A percentile compares a stretch with the other conserved stretches of the same genome.
These are phyloP conservation scores for Bambusicola thoracicus DNA, from an alignment of 2,113 vertebrate genomes.

Conservation along the genomic window DNA sequence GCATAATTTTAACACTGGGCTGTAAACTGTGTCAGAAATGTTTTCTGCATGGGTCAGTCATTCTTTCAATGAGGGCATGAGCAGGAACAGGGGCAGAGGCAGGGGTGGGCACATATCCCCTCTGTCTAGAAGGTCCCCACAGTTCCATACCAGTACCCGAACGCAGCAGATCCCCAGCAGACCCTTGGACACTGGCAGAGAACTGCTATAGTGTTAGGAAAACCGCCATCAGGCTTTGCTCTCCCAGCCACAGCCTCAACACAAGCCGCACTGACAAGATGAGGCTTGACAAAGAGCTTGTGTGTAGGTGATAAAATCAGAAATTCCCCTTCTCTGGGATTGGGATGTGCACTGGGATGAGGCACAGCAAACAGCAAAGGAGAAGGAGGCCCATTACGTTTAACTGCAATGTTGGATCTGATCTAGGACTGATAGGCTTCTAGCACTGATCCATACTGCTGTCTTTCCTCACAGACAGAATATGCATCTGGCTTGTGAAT, in stretches of 20 bases:
- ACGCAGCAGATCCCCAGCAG: background rate
- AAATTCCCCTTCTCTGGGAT: background rate
- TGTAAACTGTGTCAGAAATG: background rate
- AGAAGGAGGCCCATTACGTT: background rate
- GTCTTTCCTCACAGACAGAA: background rate
- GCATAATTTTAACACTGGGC: background rate
- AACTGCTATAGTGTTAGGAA: background rate
- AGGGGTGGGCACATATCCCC: background rate
- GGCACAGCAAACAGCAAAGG: background rate
- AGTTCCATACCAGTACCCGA: background rate
- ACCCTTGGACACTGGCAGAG: background rate
- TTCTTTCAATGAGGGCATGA: background rate
- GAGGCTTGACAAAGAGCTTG: background rate
- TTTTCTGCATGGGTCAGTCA: background rate
- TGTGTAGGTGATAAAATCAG: background rate
- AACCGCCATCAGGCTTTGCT: background rate
- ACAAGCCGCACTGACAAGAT: background rate
- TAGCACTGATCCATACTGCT: background rate
- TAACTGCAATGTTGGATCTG: background rate
- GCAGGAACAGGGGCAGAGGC: accelerated
- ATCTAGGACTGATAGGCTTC: background rate
- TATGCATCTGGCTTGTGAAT: background rate
- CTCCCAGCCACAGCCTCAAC: background rate
- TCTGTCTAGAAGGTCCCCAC: background rate
- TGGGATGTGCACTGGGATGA: background rate